These are phyloP conservation scores for Motacilla alba DNA, from an alignment of 2,113 vertebrate genomes.

Conservation along the genomic window DNA sequence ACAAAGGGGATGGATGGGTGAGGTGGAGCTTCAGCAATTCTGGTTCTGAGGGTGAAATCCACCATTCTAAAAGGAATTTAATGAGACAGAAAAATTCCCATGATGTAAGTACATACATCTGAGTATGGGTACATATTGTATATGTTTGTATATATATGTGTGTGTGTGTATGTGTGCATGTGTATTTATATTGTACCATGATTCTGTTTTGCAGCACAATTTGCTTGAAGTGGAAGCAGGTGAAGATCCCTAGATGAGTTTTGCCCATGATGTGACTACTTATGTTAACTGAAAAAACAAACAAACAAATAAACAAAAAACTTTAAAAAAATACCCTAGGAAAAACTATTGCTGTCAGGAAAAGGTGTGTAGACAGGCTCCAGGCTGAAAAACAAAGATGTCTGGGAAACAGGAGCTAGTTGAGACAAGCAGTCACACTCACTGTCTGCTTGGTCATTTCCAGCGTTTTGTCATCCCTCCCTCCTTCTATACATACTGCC, in stretches of 20 bases:
- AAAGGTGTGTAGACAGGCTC: neutral
- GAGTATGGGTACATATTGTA: neutral
- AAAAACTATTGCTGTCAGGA: neutral
- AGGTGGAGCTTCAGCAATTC: neutral
- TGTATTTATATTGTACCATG: neutral
- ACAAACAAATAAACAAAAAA: neutral
- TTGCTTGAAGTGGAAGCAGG: slow-evolving; percentile 22
- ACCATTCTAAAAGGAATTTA: neutral
- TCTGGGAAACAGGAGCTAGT: neutral
- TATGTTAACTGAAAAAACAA: neutral
- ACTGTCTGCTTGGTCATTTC: neutral
- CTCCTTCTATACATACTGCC: neutral
- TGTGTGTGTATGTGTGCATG: neutral
- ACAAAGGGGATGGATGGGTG: neutral
- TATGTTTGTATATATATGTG: rapidly evolving
- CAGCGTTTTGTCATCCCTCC: neutral
- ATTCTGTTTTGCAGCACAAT: neutral
- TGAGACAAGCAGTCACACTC: neutral
- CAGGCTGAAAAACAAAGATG: neutral
- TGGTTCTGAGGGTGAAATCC: neutral
- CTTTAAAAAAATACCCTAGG: neutral
- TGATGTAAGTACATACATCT: neutral
- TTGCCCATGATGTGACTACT: neutral
- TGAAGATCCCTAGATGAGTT: neutral
- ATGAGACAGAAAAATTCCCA: neutral